Conservation (phyloP, 2,113 vertebrate species). For the Psammodynastes pulverulentus region DNA sequence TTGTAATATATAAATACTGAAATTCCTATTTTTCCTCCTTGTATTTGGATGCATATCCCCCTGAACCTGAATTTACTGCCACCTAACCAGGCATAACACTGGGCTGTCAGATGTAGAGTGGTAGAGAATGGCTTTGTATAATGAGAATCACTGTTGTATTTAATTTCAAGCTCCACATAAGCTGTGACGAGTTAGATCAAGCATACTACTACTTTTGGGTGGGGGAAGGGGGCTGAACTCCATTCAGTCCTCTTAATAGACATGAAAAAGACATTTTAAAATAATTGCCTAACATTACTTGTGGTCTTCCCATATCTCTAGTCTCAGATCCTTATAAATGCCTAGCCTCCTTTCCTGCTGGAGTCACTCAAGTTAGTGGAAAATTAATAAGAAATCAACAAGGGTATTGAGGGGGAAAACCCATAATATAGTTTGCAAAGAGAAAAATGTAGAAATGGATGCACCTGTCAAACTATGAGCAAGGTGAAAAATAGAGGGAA, state of each 20-base stretch:
- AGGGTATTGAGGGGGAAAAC: not conserved
- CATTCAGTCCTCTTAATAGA: not conserved
- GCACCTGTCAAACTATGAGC: not conserved
- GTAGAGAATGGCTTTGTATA: too few species aligned
- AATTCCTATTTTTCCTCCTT: not conserved
- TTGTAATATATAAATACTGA: not conserved
- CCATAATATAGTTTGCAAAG: not conserved
- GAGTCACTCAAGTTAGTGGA: not conserved
- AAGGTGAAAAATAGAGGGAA: not conserved
- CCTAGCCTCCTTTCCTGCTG: not conserved
- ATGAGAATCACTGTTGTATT: not conserved
- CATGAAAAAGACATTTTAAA: not conserved
- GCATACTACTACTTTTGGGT: not conserved
- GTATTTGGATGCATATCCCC: not conserved
- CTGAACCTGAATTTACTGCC: not conserved
- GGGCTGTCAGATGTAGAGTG: not conserved
- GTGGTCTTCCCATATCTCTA: not conserved
- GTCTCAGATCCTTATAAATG: not conserved
- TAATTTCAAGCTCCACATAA: not conserved
- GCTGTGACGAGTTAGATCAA: not conserved
- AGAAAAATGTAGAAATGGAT: not conserved
- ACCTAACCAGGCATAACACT: not conserved
- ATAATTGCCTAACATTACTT: not conserved
- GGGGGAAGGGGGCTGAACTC: too few species aligned
- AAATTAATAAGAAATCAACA: not conserved